These are phyloP conservation scores for Tinea trinotella DNA, from an alignment of 2,888 invertebrate species.

Conservation along the genomic window DNA sequence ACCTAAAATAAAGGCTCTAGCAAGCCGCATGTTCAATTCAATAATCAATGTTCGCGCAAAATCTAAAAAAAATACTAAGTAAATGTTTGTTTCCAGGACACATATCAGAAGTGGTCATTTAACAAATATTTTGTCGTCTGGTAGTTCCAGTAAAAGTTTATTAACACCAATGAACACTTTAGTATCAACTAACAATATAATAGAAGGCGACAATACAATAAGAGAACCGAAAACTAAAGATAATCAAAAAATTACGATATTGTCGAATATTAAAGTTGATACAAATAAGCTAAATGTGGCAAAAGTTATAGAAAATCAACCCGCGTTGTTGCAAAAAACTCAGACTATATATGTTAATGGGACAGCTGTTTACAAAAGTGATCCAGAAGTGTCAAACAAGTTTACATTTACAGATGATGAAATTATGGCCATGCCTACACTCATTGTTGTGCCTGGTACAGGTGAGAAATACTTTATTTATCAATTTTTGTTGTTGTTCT, in stretches of 20 bases:
- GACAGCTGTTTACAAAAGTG: constrained; percentile 42
- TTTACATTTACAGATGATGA: constrained; percentile 51
- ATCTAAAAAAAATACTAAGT: too few relatives aligned
- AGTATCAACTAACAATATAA: not conserved
- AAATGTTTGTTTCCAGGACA: too few relatives aligned
- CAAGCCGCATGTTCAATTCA: too few relatives aligned
- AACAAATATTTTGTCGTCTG: too few relatives aligned
- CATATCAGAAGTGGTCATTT: too few relatives aligned
- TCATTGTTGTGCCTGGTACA: constrained; percentile 51
- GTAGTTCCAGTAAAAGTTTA: too few relatives aligned
- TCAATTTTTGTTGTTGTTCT: not conserved
- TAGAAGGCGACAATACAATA: not conserved
- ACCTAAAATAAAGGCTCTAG: too few relatives aligned
- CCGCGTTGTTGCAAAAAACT: constrained; percentile 36
- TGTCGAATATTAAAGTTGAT: constrained; percentile 55
- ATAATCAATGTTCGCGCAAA: too few relatives aligned
- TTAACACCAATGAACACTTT: not conserved
- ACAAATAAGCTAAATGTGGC: constrained; percentile 25
- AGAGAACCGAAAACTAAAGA: constrained; percentile 22
- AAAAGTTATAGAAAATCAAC: constrained; percentile 35
- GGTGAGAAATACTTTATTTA: constrained; percentile 30
- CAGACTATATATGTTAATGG: constrained; percentile 56
- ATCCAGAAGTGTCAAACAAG: constrained; percentile 22
- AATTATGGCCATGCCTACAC: constrained; percentile 70
- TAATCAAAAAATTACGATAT: constrained; percentile 46